These are phyloP conservation scores for Potorous gilbertii DNA, from an alignment of 2,797 vertebrate genomes.

Conservation along the genomic window DNA sequence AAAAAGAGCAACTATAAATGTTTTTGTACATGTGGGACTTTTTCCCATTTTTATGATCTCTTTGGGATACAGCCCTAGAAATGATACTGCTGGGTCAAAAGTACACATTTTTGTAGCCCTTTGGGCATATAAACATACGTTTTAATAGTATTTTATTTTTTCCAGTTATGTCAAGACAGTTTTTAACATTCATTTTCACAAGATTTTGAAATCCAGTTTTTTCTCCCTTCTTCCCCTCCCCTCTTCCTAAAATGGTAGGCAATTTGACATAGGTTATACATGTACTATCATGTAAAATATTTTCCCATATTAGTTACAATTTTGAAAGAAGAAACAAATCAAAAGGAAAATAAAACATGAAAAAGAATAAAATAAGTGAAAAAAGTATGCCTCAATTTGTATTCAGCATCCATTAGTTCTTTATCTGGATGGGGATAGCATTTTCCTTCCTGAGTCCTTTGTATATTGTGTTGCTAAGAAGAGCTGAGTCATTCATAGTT, in stretches of 20 bases:
- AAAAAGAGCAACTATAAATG: too few relatives aligned
- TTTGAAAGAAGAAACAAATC: neutral
- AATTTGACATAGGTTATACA: neutral
- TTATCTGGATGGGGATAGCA: neutral
- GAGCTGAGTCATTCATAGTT: neutral
- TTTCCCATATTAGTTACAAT: neutral
- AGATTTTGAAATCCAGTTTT: neutral
- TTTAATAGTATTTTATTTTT: neutral
- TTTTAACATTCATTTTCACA: neutral
- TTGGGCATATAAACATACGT: too few relatives aligned
- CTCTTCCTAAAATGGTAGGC: neutral
- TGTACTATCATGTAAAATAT: neutral
- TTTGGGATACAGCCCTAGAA: too few relatives aligned
- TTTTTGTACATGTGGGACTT: too few relatives aligned
- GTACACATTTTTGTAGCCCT: too few relatives aligned
- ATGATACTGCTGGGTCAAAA: too few relatives aligned
- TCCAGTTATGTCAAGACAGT: neutral
- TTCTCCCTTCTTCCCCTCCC: neutral
- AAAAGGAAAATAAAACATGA: neutral
- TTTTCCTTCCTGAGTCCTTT: too few relatives aligned
- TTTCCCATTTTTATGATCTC: too few relatives aligned
- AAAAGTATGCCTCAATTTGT: neutral
- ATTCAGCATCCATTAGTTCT: neutral
- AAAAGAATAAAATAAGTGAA: neutral
- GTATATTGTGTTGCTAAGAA: neutral